Conservation (phyloP, 2,797 vertebrate genomes). For the Psittacula derbiana region DNA sequence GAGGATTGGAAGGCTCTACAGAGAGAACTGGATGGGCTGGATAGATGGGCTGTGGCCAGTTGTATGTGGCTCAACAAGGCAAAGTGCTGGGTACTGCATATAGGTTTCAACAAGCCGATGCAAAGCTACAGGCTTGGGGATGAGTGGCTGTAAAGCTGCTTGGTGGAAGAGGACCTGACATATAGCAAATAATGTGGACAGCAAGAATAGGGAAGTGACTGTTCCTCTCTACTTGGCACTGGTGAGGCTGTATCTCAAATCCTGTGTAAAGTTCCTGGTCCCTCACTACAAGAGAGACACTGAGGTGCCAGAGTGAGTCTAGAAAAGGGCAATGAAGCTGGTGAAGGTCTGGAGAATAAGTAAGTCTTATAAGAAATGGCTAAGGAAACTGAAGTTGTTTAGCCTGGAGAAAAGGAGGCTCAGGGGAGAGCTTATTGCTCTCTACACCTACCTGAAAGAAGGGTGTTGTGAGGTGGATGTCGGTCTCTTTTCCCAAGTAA, state of each 20-base stretch:
- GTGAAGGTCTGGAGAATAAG: not conserved
- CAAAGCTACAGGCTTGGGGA: not conserved
- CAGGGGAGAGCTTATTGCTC: accelerated
- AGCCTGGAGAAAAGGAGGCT: not conserved
- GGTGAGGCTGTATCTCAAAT: not conserved
- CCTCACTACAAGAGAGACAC: accelerated
- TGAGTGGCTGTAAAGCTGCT: not conserved
- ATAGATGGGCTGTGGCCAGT: accelerated
- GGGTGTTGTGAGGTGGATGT: accelerated
- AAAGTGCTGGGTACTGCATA: not conserved
- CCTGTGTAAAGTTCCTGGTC: not conserved
- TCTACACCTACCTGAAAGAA: not conserved
- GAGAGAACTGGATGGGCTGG: not conserved
- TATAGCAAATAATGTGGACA: not conserved
- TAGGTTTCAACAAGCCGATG: not conserved
- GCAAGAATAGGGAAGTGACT: not conserved
- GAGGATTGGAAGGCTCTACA: not conserved
- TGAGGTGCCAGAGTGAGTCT: not conserved
- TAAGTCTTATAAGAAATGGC: too few relatives aligned
- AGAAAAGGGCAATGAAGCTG: not conserved
- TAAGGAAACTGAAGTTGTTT: not conserved
- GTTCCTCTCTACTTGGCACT: accelerated
- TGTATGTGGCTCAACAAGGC: not conserved
- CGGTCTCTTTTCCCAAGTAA: not conserved
- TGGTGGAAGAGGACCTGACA: not conserved